Evolutionary conservation across 2,797 vertebrate species (phyloP), one percentile per base, ranked within the genome.

Genomic region (Lutjanus campechanus): DNA sequence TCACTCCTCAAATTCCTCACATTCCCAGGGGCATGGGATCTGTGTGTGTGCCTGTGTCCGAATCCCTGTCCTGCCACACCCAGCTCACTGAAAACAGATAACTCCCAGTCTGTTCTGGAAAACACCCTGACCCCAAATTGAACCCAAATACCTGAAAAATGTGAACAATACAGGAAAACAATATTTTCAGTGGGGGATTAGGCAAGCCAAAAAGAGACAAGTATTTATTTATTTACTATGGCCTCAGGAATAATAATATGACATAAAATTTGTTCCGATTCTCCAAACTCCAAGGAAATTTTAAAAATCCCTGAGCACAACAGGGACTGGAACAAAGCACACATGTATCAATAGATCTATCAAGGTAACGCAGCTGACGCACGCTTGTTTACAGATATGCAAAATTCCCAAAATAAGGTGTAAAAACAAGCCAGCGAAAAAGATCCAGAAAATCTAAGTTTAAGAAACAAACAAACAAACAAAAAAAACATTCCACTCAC

Each of bases 401-500:
- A 67, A n/a, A 69, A 60, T 44, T n/a, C 0, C n/a, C 40, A 71
- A 76, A 82, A 8, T 16, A n/a, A 54, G 4, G 15, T 15, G 10
- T 5, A 40, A 19, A 83, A 22, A 22, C 1, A 51, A 71, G 47
- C 19, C 36, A 17, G 22, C 0, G 0, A 77, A 5, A 72, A 47
- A 69, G 4, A 55, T n/a, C 6, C 5, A 70, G 9, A 71, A 53
- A 56, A 29, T 19, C 5, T 4, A 36, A 8, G 5, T 0, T 22
- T 3, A 50, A 61, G 9, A 69, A 8, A 56, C 8, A 82, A 11
- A n/a, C n/a, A n/a, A n/a, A n/a, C n/a, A n/a, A n/a, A n/a, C n/a
- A n/a, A n/a, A n/a, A 70, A 55, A 11, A 4, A 1, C 0, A 0
- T 62, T 61, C n/a, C 25, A 73, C 92, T 88, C 94, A 99, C 98